Percentiles rank a stretch among this genome's conserved stretches.
Conservation (phyloP, 30 jellyfish, hydroid and myxozoan species). For the Cassiopea andromeda region DNA sequence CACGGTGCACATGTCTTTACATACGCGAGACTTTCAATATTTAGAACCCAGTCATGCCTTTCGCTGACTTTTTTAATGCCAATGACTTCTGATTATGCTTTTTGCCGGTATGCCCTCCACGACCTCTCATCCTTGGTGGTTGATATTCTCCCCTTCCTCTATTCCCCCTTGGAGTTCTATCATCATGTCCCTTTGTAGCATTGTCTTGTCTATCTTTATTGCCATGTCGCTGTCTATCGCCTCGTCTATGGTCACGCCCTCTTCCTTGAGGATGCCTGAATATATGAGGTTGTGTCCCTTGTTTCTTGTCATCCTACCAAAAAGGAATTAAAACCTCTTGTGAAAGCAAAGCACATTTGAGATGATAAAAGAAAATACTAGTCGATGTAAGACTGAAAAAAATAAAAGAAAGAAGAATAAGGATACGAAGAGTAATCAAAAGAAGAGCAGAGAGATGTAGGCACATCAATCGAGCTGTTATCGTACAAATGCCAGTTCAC, state of each 20-base stretch:
- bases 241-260: constrained; percentile 16
- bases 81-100: constrained; percentile 34
- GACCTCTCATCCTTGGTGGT: constrained; percentile 17
- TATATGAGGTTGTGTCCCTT: background rate
- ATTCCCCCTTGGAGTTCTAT: background rate
- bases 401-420: background rate
- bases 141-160: constrained; percentile 20
- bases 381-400: background rate
- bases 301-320: background rate
- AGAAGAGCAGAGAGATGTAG: background rate
- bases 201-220: constrained; percentile 11
- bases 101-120: constrained; percentile 32
- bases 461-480: too few species aligned
- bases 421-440: background rate
- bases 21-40: too few species aligned
- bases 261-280: background rate
- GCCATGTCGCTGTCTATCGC: constrained; percentile 1
- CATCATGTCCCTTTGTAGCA: background rate
- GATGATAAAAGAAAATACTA: background rate
- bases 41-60: constrained; percentile 14
- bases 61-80: constrained; percentile 22
- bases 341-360: background rate
- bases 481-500: too few species aligned
- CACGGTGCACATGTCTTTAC: too few species aligned
- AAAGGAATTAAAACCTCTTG: background rate